These are phyloP conservation scores for Gallinago undulata DNA, from an alignment of 2,113 vertebrate species.

Conservation along the genomic window DNA sequence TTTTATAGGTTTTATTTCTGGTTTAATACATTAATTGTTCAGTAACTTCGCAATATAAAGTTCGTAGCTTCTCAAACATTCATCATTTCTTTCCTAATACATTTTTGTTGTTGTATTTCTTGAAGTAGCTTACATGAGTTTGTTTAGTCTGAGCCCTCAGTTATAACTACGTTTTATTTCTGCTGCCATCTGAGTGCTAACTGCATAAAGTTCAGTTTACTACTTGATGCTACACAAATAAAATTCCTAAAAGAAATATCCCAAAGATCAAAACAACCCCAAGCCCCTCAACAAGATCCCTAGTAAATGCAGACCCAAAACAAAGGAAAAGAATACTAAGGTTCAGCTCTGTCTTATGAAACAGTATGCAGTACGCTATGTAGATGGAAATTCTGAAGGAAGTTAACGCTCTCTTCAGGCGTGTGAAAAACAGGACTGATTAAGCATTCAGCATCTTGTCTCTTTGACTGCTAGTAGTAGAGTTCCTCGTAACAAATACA, in stretches of 20 bases:
- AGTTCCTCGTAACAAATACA: not conserved
- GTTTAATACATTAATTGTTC: not conserved
- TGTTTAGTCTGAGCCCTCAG: slow-evolving; percentile 40
- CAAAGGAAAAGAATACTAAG: not conserved
- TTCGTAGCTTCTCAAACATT: not conserved
- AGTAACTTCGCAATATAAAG: not conserved
- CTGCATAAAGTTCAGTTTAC: not conserved
- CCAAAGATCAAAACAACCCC: not conserved
- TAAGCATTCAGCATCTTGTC: not conserved
- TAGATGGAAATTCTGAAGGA: not conserved
- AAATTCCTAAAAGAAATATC: not conserved
- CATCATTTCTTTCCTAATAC: not conserved
- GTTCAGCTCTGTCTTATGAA: not conserved
- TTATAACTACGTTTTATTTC: slow-evolving; percentile 39
- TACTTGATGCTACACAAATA: not conserved
- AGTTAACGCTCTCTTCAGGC: not conserved
- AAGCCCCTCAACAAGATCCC: not conserved
- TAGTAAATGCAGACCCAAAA: not conserved
- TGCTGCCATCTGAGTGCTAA: slow-evolving; percentile 46
- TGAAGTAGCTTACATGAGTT: slow-evolving; percentile 35
- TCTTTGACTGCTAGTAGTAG: not conserved
- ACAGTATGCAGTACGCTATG: not conserved
- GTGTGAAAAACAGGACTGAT: not conserved
- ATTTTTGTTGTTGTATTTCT: not conserved
- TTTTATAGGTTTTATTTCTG: not conserved